phyloP scores from a whole-genome alignment of 1,140 invertebrate genomes.

The Ceratina japonica region DNA sequence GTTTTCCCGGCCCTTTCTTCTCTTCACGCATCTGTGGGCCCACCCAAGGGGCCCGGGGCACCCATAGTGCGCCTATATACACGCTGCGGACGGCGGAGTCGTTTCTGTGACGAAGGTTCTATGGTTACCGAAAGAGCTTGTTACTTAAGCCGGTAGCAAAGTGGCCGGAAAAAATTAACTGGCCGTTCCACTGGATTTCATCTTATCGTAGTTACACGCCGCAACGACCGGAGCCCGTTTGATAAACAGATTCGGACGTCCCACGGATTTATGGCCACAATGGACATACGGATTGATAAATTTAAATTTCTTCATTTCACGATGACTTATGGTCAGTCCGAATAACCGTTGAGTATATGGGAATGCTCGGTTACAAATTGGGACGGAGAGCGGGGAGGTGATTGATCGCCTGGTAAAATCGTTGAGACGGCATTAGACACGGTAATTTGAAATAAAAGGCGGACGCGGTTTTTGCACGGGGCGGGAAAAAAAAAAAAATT shows the following conservation, averaged over 20 bases:
- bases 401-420: background rate
- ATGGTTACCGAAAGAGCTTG: slow-evolving; percentile 45
- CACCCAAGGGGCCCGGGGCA: slow-evolving; percentile 48
- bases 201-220: background rate
- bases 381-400: background rate
- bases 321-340: background rate
- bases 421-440: background rate
- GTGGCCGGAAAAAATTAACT: slow-evolving; percentile 1
- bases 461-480: background rate
- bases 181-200: slow-evolving; percentile 2
- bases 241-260: background rate
- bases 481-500: background rate
- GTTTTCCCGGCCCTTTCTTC: slow-evolving; percentile 47
- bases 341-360: background rate
- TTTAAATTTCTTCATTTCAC: background rate
- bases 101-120: slow-evolving; percentile 38
- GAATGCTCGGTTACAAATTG: too few species aligned
- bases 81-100: slow-evolving; percentile 15
- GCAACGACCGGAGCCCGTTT: background rate
- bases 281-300: background rate
- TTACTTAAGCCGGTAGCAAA: slow-evolving; percentile 51
- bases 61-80: background rate
- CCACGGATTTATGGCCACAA: background rate
- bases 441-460: background rate
- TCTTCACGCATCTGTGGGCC: slow-evolving; percentile 53